These are phyloP conservation scores for Oligia latruncula DNA, from an alignment of 2,888 invertebrate genomes.

Conservation along the genomic window DNA sequence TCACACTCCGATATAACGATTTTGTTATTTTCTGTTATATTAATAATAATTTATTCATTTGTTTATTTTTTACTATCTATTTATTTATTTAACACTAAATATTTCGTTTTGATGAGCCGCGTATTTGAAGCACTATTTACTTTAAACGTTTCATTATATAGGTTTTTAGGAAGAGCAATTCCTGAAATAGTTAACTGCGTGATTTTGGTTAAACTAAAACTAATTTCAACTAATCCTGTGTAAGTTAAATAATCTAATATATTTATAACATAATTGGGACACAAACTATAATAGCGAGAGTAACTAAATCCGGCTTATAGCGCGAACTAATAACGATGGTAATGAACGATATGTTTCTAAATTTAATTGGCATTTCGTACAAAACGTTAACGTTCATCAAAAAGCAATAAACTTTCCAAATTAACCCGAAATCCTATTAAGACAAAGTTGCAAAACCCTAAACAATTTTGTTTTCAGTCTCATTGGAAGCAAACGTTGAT, in stretches of 20 bases:
- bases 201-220: constrained; percentile 35
- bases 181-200: constrained; percentile 19
- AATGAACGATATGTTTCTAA: constrained; percentile 29
- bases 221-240: constrained; percentile 34
- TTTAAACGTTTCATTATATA: constrained; percentile 39
- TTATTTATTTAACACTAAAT: constrained; percentile 65
- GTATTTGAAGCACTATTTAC: constrained; percentile 50
- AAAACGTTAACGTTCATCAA: constrained; percentile 35
- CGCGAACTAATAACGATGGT: constrained; percentile 32
- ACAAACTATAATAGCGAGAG: constrained; percentile 21
- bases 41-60: constrained; percentile 61
- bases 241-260: constrained; percentile 41
- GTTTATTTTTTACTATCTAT: constrained; percentile 64
- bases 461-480: constrained; percentile 50
- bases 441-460: constrained; percentile 39
- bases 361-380: constrained; percentile 33
- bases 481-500: constrained; percentile 40
- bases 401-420: constrained; percentile 44
- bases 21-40: constrained; percentile 63
- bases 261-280: constrained; percentile 30
- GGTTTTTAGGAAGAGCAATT: constrained; percentile 22
- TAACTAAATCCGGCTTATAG: constrained; percentile 38
- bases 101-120: constrained; percentile 35
- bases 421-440: constrained; percentile 38
- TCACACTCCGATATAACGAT: constrained; percentile 60